Percentiles rank a stretch among this genome's conserved stretches.
These are phyloP conservation scores for Saimiri boliviensis DNA, from an alignment of 2,113 vertebrate genomes.

Conservation along the genomic window DNA sequence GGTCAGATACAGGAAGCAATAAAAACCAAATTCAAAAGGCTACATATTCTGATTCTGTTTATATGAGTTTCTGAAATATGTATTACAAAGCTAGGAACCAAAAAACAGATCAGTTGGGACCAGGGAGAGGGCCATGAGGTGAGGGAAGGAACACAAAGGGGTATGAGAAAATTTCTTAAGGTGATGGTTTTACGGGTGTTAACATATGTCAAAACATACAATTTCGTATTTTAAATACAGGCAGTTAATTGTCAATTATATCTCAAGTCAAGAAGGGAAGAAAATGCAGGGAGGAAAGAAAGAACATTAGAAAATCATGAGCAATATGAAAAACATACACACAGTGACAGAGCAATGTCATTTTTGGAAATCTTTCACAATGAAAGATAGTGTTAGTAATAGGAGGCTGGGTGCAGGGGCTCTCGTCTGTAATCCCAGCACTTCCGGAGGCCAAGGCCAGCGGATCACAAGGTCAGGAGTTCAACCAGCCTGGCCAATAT, in stretches of 20 bases:
- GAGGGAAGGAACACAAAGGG: not conserved
- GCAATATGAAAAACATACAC: not conserved
- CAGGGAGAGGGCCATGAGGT: not conserved
- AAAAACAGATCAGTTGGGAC: not conserved
- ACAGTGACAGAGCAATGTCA: not conserved
- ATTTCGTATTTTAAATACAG: not conserved
- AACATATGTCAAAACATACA: not conserved
- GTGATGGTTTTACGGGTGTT: not conserved
- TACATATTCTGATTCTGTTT: not conserved
- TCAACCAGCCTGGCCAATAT: not conserved
- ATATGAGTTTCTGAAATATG: not conserved
- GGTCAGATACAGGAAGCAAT: not conserved
- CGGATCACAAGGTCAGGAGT: not conserved
- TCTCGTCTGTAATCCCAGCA: not conserved
- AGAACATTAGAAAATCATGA: not conserved
- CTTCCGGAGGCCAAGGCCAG: not conserved
- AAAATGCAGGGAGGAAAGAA: not conserved
- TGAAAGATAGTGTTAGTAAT: not conserved
- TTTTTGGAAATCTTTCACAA: not conserved
- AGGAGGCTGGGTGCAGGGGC: no score
- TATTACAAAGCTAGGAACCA: not conserved
- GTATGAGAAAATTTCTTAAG: not conserved
- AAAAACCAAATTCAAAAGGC: not conserved
- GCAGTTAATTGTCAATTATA: not conserved
- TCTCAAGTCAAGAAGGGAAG: not conserved